These are phyloP conservation scores for Arrhamphus sclerolepis DNA, from an alignment of 2,797 vertebrate genomes.

Conservation along the genomic window DNA sequence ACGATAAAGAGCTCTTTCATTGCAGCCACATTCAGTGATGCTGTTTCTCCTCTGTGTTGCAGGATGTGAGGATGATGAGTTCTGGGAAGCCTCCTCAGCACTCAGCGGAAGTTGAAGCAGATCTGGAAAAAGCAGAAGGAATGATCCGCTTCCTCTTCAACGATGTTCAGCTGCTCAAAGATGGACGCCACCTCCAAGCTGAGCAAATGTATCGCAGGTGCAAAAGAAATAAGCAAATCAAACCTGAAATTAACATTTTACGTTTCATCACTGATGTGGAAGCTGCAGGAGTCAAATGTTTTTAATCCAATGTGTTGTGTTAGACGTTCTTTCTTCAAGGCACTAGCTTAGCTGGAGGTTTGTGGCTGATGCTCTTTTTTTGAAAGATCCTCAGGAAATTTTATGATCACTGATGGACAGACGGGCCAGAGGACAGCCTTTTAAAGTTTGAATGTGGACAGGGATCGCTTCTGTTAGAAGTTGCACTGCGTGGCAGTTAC, in stretches of 20 bases:
- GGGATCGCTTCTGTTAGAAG: no score
- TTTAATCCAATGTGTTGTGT: background rate
- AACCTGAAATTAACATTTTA: no score
- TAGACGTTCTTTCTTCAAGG: no score
- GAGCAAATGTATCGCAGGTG: constrained; percentile 95
- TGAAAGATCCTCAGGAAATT: no score
- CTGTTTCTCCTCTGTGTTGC: constrained; percentile 5
- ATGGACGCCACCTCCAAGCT: constrained; percentile 91
- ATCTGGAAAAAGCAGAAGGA: constrained; percentile 88
- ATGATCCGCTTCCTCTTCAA: constrained; percentile 92
- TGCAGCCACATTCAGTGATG: background rate
- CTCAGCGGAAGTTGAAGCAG: constrained; percentile 82
- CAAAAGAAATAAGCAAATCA: background rate
- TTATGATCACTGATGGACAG: no score
- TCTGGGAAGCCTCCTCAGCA: constrained; percentile 83
- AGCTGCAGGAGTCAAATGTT: background rate
- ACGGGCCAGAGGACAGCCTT: no score
- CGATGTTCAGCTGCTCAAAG: constrained; percentile 91
- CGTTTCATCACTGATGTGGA: no score
- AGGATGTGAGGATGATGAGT: constrained; percentile 86
- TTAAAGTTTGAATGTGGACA: no score
- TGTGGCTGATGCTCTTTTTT: no score
- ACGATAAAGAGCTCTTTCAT: background rate
- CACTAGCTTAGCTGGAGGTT: no score
- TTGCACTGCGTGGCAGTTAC: no score